Evolutionary conservation across 2,113 vertebrate genomes (phyloP), one percentile per base, ranked within the genome.

Genomic region (Hylia prasina): DNA sequence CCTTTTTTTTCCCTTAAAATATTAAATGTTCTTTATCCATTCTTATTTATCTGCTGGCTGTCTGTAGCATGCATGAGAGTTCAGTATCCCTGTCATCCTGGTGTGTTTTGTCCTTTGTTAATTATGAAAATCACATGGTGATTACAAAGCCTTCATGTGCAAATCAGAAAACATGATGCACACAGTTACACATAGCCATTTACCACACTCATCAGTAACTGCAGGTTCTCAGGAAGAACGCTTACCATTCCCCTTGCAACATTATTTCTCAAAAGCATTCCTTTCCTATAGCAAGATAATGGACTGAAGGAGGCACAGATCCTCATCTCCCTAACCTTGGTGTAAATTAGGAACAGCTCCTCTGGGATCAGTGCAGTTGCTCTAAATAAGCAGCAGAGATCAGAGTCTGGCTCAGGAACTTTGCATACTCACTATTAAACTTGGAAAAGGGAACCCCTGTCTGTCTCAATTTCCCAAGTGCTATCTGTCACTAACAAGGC

Each of bases 381-480:
- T 94, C 71, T 64, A 60, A 82, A 75, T 83, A 85, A 86, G 42
- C 27, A 86, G 31, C 1, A 5, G 70, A 79, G 86, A 95, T 57
- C 89, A 91, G 89, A 93, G 84, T 95, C 63, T 78, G 76, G 28
- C 93, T 95, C 30, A 1, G 83, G 69, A 94, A 91, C 92, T 89
- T 96, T 92, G 54, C 94, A 96, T 94, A 94, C 89, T 90, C 93
- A 58, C 80, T 86, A 92, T 94, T 93, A 89, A 92, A 95, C 93
- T 93, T 96, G 95, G 94, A 93, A 94, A 89, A 93, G 88, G 94
- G 80, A 97, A 89, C 83, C 63, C 93, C 87, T 94, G 86, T 92
- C 96, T 96, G 91, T 96, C 92, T 95, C 92, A 92, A 79, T 97
- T 96, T 96, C 96, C 87, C 73, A 87, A 96, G 86, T 94, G 92